phyloP scores from a whole-genome alignment of 2,113 vertebrate genomes.

The Circaetus gallicus region DNA sequence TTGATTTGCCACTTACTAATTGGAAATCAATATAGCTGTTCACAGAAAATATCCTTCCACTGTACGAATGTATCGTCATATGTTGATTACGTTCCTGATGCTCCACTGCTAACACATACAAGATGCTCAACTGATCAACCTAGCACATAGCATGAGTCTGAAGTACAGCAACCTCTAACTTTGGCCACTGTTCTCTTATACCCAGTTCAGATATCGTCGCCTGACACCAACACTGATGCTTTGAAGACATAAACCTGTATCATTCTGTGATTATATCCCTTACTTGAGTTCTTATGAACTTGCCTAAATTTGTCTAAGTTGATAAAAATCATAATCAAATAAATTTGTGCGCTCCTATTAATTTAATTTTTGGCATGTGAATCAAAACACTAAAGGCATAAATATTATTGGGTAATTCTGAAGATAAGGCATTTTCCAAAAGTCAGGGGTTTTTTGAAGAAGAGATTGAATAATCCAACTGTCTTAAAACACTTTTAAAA shows the following conservation, averaged over 20 bases:
- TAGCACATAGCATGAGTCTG: rapidly evolving
- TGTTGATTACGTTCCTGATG: background rate
- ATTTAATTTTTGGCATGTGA: background rate
- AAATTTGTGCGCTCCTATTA: rapidly evolving
- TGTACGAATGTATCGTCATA: background rate
- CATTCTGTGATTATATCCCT: background rate
- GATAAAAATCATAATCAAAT: background rate
- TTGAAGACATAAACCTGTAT: background rate
- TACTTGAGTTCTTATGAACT: background rate
- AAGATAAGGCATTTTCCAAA: background rate
- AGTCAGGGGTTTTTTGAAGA: background rate
- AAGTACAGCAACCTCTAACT: background rate
- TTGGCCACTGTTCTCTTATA: background rate
- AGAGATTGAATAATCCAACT: background rate
- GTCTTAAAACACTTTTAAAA: background rate
- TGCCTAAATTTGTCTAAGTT: background rate
- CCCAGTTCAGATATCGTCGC: background rate
- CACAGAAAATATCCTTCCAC: background rate
- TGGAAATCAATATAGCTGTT: background rate
- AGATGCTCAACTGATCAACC: background rate
- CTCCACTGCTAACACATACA: background rate
- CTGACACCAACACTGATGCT: background rate
- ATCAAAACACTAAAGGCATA: background rate
- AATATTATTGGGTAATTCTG: background rate
- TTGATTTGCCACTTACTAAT: background rate